Conservation (phyloP, 1,140 invertebrate species). For the Chelonus insularis region DNA sequence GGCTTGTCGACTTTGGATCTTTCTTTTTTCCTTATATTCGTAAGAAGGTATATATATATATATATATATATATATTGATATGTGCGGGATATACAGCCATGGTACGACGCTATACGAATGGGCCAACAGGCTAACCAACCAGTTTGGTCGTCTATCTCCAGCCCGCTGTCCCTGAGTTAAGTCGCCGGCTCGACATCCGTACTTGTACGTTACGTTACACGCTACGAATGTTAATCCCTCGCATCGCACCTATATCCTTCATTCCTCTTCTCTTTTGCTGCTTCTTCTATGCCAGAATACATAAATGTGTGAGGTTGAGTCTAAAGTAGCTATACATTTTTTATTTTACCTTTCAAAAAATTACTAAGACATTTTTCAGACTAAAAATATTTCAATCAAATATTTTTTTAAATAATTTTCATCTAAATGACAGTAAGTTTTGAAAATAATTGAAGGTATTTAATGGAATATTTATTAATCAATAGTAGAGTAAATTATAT, state of each 20-base stretch:
- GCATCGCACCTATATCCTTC: slow-evolving; percentile 21
- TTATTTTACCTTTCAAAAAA: too few species aligned
- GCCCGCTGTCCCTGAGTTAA: slow-evolving; percentile 27
- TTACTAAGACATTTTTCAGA: too few species aligned
- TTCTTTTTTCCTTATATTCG: not conserved
- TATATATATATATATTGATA: not conserved
- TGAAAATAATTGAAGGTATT: too few species aligned
- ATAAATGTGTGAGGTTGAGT: too few species aligned
- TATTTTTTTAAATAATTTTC: too few species aligned
- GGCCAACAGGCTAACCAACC: slow-evolving; percentile 18
- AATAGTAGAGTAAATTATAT: too few species aligned
- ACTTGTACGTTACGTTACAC: slow-evolving; percentile 28
- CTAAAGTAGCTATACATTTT: too few species aligned
- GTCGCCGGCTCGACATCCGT: slow-evolving; percentile 23
- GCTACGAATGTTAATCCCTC: slow-evolving; percentile 28
- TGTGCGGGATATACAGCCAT: slow-evolving; percentile 2
- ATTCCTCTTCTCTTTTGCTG: not conserved
- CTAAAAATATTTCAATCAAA: too few species aligned
- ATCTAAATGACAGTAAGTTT: too few species aligned
- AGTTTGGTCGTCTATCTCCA: slow-evolving; percentile 18
- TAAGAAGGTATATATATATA: not conserved
- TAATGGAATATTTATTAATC: too few species aligned
- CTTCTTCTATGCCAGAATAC: too few species aligned
- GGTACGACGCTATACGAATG: slow-evolving; percentile 1
- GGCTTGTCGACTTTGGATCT: slow-evolving; percentile 9